phyloP scores from a whole-genome alignment of 2,113 vertebrate species.

The Lonchura striata region DNA sequence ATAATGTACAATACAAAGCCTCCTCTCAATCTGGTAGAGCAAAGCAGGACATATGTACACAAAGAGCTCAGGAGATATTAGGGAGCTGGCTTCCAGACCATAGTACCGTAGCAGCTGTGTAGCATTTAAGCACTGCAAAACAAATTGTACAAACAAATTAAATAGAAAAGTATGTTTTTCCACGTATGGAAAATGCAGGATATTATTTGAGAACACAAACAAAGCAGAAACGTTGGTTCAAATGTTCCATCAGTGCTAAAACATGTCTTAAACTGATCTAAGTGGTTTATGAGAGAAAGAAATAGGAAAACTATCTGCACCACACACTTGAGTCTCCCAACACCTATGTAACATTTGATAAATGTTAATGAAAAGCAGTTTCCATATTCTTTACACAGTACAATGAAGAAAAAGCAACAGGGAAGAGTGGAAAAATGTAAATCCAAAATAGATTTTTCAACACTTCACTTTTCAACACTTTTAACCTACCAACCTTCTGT shows the following conservation, averaged over 20 bases:
- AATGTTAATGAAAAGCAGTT: not conserved
- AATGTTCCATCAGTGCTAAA: not conserved
- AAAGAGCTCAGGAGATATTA: slow-evolving; percentile 87
- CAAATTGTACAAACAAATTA: slow-evolving; percentile 25
- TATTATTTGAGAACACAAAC: not conserved
- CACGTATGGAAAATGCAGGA: not conserved
- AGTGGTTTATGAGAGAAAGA: not conserved
- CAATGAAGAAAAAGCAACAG: not conserved
- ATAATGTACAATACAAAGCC: slow-evolving; percentile 90
- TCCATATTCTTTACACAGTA: not conserved
- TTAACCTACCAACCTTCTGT: not conserved
- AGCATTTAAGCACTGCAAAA: slow-evolving; percentile 90
- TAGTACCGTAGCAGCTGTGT: slow-evolving; percentile 88
- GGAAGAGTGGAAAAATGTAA: not conserved
- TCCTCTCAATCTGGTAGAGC: slow-evolving; percentile 95
- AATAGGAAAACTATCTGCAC: not conserved
- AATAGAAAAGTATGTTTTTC: not conserved
- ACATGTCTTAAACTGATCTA: not conserved
- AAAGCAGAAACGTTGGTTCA: not conserved
- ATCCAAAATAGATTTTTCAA: not conserved
- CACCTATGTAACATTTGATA: not conserved
- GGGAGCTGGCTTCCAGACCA: slow-evolving; percentile 80
- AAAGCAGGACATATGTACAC: slow-evolving; percentile 92
- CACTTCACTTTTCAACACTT: too few relatives aligned
- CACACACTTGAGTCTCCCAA: not conserved